phyloP scores from a whole-genome alignment of 2,888 invertebrate genomes.

The Syrphus vitripennis region DNA sequence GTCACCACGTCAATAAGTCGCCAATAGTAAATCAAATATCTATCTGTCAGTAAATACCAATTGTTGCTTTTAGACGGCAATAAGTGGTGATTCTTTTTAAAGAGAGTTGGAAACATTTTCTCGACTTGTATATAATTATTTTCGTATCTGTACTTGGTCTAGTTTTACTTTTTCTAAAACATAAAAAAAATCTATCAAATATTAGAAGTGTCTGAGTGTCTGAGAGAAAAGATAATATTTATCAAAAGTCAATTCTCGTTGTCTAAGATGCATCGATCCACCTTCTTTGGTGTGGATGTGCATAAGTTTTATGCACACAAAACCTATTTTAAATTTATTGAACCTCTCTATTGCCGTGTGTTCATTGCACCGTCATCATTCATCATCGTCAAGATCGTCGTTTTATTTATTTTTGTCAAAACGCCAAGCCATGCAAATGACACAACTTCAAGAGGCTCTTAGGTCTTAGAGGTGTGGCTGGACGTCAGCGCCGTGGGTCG shows the following conservation, averaged over 20 bases:
- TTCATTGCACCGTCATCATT: conserved; percentile 4
- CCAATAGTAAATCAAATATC: too few relatives aligned
- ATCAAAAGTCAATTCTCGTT: neutral
- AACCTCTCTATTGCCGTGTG: conserved; percentile 44
- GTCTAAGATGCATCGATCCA: neutral
- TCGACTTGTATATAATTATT: neutral
- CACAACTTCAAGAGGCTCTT: neutral
- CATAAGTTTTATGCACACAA: conserved; percentile 52
- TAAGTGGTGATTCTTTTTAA: too few relatives aligned
- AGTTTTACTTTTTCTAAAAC: neutral
- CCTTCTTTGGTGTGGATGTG: neutral
- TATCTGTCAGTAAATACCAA: too few relatives aligned
- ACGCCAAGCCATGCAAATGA: conserved; percentile 34
- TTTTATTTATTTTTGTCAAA: neutral
- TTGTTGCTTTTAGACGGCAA: too few relatives aligned
- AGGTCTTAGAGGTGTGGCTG: neutral
- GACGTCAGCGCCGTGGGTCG: neutral
- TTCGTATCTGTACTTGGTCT: neutral
- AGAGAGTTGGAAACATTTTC: neutral
- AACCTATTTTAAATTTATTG: conserved; percentile 59
- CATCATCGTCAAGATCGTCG: neutral
- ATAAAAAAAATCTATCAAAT: neutral
- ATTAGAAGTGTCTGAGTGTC: neutral
- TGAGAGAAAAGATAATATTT: neutral
- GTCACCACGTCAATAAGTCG: too few relatives aligned